phyloP scores from a whole-genome alignment of 2,888 invertebrate genomes.

The Liposcelis brunnea region DNA sequence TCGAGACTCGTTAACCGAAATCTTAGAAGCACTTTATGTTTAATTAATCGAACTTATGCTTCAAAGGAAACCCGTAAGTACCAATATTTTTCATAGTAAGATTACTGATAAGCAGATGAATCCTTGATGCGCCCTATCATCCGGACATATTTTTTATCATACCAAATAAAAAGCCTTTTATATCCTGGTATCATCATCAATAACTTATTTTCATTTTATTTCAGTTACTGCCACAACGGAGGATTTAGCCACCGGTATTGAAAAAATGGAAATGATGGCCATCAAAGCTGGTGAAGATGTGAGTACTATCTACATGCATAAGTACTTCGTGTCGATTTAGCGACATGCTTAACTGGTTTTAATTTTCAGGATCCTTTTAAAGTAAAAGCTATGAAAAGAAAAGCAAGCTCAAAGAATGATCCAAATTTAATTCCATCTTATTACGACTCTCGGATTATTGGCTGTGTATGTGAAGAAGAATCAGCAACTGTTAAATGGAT shows the following conservation, averaged over 20 bases:
- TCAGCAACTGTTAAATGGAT: slow-evolving; percentile 81
- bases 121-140: too few species aligned
- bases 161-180: too few species aligned
- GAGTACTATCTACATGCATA: slow-evolving; percentile 19
- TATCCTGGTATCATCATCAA: too few species aligned
- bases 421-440: slow-evolving; percentile 86
- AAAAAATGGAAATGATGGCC: slow-evolving; percentile 79
- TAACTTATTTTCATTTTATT: too few species aligned
- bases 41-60: too few species aligned
- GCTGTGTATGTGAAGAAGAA: slow-evolving; percentile 94
- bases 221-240: too few species aligned
- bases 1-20: too few species aligned
- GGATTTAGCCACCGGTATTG: slow-evolving; percentile 85
- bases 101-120: too few species aligned
- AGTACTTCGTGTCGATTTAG: background rate
- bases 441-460: slow-evolving; percentile 76
- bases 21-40: too few species aligned
- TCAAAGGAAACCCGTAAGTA: too few species aligned
- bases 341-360: background rate
- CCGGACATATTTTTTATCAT: too few species aligned
- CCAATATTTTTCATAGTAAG: too few species aligned
- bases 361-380: slow-evolving; percentile 50
- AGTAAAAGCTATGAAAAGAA: slow-evolving; percentile 65
- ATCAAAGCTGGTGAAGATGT: slow-evolving; percentile 73
- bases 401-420: slow-evolving; percentile 61